phyloP scores from a whole-genome alignment of 30 jellyfish, hydroid and myxozoan species.

The Nemopilema nomurai region DNA sequence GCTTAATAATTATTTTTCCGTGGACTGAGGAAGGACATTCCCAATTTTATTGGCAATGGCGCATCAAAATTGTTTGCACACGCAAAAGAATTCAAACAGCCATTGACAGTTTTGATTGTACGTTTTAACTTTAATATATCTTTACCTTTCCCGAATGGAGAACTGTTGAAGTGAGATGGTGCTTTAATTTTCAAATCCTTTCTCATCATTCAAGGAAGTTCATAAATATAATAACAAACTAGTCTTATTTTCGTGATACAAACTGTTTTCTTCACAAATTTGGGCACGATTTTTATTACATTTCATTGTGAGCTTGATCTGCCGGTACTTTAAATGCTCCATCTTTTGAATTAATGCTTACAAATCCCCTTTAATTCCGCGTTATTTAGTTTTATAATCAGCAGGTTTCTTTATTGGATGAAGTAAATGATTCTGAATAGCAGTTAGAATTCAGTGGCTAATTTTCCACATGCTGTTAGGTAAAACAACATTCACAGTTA shows the following conservation, averaged over 20 bases:
- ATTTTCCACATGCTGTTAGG: background rate
- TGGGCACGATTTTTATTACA: background rate
- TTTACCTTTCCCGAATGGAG: background rate
- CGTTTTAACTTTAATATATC: background rate
- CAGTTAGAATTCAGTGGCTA: background rate
- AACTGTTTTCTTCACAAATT: background rate
- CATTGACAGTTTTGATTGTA: background rate
- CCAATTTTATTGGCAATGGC: background rate
- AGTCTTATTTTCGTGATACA: background rate
- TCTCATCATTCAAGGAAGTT: background rate
- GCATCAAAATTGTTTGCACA: background rate
- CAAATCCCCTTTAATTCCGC: background rate
- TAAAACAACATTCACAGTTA: background rate
- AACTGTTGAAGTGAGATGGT: background rate
- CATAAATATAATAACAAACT: background rate
- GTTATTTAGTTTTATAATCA: background rate
- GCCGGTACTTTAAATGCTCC: background rate
- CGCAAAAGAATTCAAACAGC: background rate
- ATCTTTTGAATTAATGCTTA: background rate
- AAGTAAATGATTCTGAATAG: background rate
- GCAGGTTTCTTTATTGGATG: background rate
- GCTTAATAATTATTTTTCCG: no score
- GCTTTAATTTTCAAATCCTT: background rate
- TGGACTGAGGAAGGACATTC: background rate
- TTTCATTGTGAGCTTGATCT: background rate